A percentile compares a stretch with the other conserved stretches of the same genome.
Evolutionary conservation across 30 jellyfish, hydroid and myxozoan genomes (phyloP).

Genomic region (Aurelia sp.): DNA sequence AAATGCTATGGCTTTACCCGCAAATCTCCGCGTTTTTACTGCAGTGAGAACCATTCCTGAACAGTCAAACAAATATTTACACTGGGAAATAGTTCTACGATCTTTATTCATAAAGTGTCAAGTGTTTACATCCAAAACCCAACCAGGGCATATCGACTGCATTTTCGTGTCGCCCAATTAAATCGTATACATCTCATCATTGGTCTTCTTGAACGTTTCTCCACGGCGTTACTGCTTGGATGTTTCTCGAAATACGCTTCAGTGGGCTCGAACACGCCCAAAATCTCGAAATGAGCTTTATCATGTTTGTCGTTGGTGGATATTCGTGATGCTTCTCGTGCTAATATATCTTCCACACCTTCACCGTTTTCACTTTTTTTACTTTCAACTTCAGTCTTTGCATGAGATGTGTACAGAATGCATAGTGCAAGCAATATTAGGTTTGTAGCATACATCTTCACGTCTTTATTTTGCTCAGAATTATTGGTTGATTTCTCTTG

Average conservation of each 20-base stretch:
- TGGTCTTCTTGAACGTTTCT: not conserved
- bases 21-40: too few relatives aligned
- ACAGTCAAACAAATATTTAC: not conserved
- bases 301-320: not conserved
- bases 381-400: too few relatives aligned
- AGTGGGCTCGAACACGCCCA: slow-evolving; percentile 56
- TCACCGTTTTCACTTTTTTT: too few relatives aligned
- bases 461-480: too few relatives aligned
- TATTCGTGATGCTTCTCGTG: too few relatives aligned
- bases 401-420: too few relatives aligned
- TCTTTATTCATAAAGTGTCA: not conserved
- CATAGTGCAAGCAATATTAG: too few relatives aligned
- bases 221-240: not conserved
- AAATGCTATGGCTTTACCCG: not conserved
- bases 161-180: slow-evolving; percentile 18
- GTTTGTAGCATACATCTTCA: too few relatives aligned
- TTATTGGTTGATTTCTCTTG: too few relatives aligned
- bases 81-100: not conserved
- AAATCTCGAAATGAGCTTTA: slow-evolving; percentile 6
- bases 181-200: slow-evolving; percentile 34
- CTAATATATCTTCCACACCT: too few relatives aligned
- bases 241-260: slow-evolving; percentile 30
- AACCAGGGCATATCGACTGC: slow-evolving; percentile 53
- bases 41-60: not conserved
- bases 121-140: slow-evolving; percentile 24